phyloP scores from a whole-genome alignment of 1,140 invertebrate species.

The Chrysoperla carnea region DNA sequence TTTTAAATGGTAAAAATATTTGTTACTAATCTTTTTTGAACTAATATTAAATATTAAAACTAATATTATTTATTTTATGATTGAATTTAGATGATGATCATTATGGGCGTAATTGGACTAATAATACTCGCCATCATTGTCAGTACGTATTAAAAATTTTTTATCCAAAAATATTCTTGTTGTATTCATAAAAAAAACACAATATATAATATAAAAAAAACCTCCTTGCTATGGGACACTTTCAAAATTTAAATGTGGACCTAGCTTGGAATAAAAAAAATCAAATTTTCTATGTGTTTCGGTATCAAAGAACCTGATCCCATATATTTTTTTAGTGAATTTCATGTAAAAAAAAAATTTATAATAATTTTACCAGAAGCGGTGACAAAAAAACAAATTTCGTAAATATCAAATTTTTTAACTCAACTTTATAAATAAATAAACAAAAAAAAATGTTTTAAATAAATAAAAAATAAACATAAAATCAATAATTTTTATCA shows the following conservation, averaged over 20 bases:
- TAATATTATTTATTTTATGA: slow-evolving; percentile 8
- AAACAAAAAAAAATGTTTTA: too few species aligned
- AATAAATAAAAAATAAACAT: too few species aligned
- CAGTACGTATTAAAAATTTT: slow-evolving; percentile 46
- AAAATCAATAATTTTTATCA: too few species aligned
- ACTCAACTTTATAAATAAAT: too few species aligned
- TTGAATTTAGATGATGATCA: slow-evolving; percentile 71
- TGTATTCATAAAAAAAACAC: neutral
- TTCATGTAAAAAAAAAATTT: slow-evolving; percentile 35
- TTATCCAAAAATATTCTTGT: slow-evolving; percentile 1
- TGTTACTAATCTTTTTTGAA: too few species aligned
- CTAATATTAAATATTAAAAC: too few species aligned
- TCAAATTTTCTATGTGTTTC: slow-evolving; percentile 3
- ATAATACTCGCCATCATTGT: slow-evolving; percentile 77
- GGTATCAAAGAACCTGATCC: slow-evolving; percentile 22
- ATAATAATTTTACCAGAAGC: too few species aligned
- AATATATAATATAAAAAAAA: neutral
- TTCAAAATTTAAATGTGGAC: neutral
- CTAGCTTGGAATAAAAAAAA: slow-evolving; percentile 3
- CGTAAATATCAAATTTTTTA: too few species aligned
- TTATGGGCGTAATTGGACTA: slow-evolving; percentile 74
- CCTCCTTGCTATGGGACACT: neutral
- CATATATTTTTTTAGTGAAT: slow-evolving; percentile 42
- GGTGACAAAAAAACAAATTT: too few species aligned
- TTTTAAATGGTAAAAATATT: too few species aligned